A percentile compares a stretch with the other conserved stretches of the same genome.
These are phyloP conservation scores for Trachelipus rathkii DNA, from an alignment of 1,140 invertebrate species.

Conservation along the genomic window DNA sequence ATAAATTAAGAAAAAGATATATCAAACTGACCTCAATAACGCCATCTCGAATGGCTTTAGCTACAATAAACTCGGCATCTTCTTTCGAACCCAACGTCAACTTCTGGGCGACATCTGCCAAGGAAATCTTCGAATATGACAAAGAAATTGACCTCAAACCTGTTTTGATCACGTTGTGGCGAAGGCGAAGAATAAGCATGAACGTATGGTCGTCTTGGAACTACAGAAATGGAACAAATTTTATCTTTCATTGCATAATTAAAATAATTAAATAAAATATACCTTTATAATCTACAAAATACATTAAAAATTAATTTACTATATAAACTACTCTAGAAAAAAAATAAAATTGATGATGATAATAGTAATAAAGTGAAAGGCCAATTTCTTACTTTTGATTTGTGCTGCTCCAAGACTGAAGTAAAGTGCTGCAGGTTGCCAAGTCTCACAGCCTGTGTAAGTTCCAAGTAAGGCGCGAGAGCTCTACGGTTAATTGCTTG, in stretches of 20 bases:
- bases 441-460: constrained; percentile 86
- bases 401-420: constrained; percentile 85
- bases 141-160: constrained; percentile 93
- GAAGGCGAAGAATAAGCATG: constrained; percentile 84
- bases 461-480: constrained; percentile 90
- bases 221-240: constrained; percentile 35
- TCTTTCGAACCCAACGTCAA: constrained; percentile 88
- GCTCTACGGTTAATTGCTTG: constrained; percentile 79
- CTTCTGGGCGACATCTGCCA: constrained; percentile 89
- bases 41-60: constrained; percentile 98
- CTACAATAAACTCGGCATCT: constrained; percentile 98
- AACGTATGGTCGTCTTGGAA: constrained; percentile 76
- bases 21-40: constrained; percentile 86
- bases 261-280: too few relatives aligned
- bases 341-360: too few relatives aligned
- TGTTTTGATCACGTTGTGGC: constrained; percentile 99
- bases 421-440: constrained; percentile 93
- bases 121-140: constrained; percentile 93
- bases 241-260: too few relatives aligned
- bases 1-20: too few relatives aligned
- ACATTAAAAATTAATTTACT: too few relatives aligned
- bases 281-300: too few relatives aligned
- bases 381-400: constrained; percentile 69
- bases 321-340: background rate
- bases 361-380: background rate